phyloP scores from a whole-genome alignment of 2,888 invertebrate species.

The Drosophila borealis region DNA sequence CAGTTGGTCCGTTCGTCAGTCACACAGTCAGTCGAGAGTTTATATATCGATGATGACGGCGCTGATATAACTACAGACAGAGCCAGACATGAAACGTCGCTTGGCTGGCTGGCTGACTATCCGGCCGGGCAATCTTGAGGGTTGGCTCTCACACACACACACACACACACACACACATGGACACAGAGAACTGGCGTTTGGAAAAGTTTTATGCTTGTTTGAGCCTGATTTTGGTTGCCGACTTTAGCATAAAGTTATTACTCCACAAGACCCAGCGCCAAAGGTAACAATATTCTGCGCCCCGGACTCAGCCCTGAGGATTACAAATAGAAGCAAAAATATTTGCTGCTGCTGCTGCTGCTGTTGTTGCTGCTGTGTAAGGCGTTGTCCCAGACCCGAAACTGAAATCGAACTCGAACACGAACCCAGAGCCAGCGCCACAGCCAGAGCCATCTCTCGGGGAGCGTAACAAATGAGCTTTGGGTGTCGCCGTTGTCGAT shows the following conservation, averaged over 20 bases:
- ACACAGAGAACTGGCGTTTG: conserved; percentile 61
- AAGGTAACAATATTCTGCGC: conserved; percentile 56
- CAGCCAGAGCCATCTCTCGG: conserved; percentile 14
- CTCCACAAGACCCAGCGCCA: conserved; percentile 29
- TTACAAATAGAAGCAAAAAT: conserved; percentile 63
- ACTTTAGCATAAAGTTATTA: conserved; percentile 68
- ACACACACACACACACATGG: conserved; percentile 23
- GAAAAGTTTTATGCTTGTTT: conserved; percentile 69
- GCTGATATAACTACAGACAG: conserved; percentile 72
- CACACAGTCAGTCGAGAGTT: conserved; percentile 63
- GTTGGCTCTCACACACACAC: conserved; percentile 44
- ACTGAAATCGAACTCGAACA: background rate
- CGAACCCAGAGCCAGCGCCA: conserved; percentile 1
- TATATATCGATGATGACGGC: conserved; percentile 80
- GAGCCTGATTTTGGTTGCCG: conserved; percentile 62
- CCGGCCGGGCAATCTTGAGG: conserved; percentile 45
- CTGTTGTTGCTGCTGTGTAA: conserved; percentile 40
- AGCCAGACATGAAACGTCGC: conserved; percentile 55
- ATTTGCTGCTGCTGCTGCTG: conserved; percentile 42
- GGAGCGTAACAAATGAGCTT: conserved; percentile 54
- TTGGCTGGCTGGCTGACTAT: conserved; percentile 39
- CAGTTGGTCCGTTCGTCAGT: conserved; percentile 25
- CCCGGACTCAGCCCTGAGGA: conserved; percentile 33
- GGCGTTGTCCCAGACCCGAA: conserved; percentile 23
- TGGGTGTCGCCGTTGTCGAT: conserved; percentile 54